Evolutionary conservation across 2,797 vertebrate genomes (phyloP).

Genomic region (Gadopsis marmoratus): DNA sequence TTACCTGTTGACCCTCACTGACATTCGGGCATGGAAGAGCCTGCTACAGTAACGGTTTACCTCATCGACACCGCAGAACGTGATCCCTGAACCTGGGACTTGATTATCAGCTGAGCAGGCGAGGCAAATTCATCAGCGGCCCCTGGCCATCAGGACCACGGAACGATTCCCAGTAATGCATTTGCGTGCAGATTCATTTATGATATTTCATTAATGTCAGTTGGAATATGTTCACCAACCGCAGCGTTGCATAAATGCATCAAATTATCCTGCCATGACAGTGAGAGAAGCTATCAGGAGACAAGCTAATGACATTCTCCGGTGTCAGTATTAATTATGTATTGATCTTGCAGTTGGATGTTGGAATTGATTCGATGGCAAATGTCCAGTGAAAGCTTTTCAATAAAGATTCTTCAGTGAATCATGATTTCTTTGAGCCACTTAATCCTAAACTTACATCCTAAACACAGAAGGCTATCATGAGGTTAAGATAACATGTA

Average conservation of each 20-base stretch:
- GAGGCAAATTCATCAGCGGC: conserved; percentile 30
- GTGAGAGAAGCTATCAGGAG: conserved; percentile 41
- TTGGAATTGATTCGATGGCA: conserved; percentile 50
- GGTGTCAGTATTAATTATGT: conserved; percentile 58
- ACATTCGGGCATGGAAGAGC: neutral
- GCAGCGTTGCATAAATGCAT: conserved; percentile 45
- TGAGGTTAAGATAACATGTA: neutral
- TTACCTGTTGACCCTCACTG: neutral
- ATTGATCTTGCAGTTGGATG: conserved; percentile 69
- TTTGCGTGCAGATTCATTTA: conserved; percentile 44
- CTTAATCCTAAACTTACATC: conserved; percentile 1
- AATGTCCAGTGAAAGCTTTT: conserved; percentile 56
- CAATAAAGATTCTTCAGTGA: conserved; percentile 17
- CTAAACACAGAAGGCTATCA: conserved; percentile 1
- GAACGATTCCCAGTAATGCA: conserved; percentile 19
- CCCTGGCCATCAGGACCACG: conserved; percentile 8
- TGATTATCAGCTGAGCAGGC: conserved; percentile 39
- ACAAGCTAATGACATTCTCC: conserved; percentile 54
- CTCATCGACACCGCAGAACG: conserved; percentile 17
- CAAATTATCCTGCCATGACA: conserved; percentile 46
- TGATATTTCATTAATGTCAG: conserved; percentile 59
- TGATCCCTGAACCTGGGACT: conserved; percentile 9
- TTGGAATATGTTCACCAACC: conserved; percentile 39
- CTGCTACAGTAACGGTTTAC: neutral
- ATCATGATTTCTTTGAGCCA: conserved; percentile 8